phyloP scores from a whole-genome alignment of 2,797 vertebrate species.

The Argyrosomus regius region DNA sequence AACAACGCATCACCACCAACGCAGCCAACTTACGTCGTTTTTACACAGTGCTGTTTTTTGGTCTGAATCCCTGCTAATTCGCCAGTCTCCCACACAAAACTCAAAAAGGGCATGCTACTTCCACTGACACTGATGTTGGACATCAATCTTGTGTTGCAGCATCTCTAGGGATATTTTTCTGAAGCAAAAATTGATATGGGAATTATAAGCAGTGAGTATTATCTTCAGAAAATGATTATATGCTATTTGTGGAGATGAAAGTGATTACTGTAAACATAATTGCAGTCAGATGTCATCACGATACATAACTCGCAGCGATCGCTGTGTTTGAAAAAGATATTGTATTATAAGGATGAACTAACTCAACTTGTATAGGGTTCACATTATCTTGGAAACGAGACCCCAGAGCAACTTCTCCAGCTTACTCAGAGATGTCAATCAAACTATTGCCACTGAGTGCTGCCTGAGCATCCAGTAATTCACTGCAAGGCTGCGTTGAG shows the following conservation, averaged over 20 bases:
- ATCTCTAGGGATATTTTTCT: constrained; percentile 1
- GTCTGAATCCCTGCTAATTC: background rate
- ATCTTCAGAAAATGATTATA: constrained; percentile 4
- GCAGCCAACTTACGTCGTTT: too few relatives aligned
- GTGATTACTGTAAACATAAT: constrained; percentile 39
- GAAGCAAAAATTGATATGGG: constrained; percentile 5
- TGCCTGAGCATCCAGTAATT: constrained; percentile 39
- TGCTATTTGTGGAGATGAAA: background rate
- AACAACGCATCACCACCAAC: background rate
- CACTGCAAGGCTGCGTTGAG: constrained; percentile 19
- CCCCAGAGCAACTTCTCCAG: constrained; percentile 46
- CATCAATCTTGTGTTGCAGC: background rate
- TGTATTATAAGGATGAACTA: constrained; percentile 48
- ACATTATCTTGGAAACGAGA: constrained; percentile 61
- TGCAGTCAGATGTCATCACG: constrained; percentile 53
- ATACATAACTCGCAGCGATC: constrained; percentile 23
- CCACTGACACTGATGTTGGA: constrained; percentile 7
- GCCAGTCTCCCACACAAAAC: background rate
- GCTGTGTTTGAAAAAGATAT: constrained; percentile 41
- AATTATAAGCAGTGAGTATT: background rate
- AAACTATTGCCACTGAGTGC: constrained; percentile 48
- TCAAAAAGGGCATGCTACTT: background rate
- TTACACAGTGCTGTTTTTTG: background rate
- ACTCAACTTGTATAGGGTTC: constrained; percentile 27
- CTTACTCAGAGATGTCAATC: constrained; percentile 61